Base-by-base conservation (phyloP, 2,113 vertebrate genomes). In the Glaucidium brasilianum region DNA sequence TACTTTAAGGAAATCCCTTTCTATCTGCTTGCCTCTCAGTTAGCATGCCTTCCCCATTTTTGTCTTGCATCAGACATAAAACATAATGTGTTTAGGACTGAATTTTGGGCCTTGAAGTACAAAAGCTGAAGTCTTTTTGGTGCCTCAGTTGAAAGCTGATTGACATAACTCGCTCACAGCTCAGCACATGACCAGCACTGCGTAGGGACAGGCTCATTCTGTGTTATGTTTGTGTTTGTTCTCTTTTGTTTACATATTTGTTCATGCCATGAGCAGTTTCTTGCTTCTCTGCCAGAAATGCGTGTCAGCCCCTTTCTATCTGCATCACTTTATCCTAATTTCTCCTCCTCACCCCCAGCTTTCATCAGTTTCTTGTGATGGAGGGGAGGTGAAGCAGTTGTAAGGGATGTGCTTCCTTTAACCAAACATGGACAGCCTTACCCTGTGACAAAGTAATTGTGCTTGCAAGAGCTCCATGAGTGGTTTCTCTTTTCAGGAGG, bases 241-340 rank as follows among this genome's bases (percentile, higher is more conserved):
- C n/a, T n/a, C n/a, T n/a, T 90, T 88, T 94, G 78, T 93, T 96
- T 96, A 88, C 18, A 3, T 90, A 91, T 66, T 90, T 35, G 68
- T 53, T 76, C 41, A 93, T 96, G 74, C 67, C 63, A 83, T 62
- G 59, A 93, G 67, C 75, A 80, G 34, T 93, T 96, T 75, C 75
- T 79, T 22, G 2, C 85, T 88, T 25, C 34, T 83, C n/a, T 92
- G 94, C 89, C 94, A 96, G 86, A 84, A 96, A 71, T 81, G 22
- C 79, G 74, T 92, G 83, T 86, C 64, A 84, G 71, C 92, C 41
- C 45, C 58, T 85, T 94, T 82, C 64, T 90, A 81, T 91, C 81
- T 92, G 63, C 29, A 77, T 87, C 86, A 77, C 64, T 91, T 92
- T 87, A 30, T 91, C 80, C n/a, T 92, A 32, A 87, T 91, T 92